Base-by-base conservation (phyloP, 2,888 invertebrate species). In the Cabera pusaria region DNA sequence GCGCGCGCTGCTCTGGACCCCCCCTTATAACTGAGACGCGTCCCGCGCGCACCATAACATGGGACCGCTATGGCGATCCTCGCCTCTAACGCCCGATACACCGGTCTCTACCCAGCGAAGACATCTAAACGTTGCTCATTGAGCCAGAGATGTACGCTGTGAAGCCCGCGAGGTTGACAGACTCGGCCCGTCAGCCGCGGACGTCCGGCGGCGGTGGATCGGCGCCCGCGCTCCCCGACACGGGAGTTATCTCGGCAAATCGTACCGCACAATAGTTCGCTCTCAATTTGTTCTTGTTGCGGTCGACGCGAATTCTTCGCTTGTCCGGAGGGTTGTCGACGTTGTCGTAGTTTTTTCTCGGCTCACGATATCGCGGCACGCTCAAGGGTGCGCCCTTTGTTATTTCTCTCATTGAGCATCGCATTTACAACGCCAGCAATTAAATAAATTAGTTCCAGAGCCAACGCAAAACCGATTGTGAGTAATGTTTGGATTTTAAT, bases 261-360 rank as follows among this genome's bases (percentile, higher is more conserved):
- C 87, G 83, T 80, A 77, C 77, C 76, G 79, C 83, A 83, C 83
- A 85, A 87, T 85, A 82, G 82, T 83, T 83, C 74, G 76, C 77
- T 76, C 73, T 85, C 80, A 86, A 87, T 87, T 86, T 88, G 87
- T 80, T 88, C 85, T 86, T 88, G 76, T 87, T 88, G 85, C 78
- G 76, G 77, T 82, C 77, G 77, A 73, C 62, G 80, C 76, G 73
- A 84, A 84, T 85, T 85, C 86, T 84, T 81, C 65, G 78, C 80
- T 83, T 77, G 79, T 83, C 76, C 73, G 67, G 73, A 77, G 79
- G 77, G 74, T 63, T 72, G 71, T 65, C 59, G 59, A 58, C 43
- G 71, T 72, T 69, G 73, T 77, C 59, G 74, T 79, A 75, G 72
- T 83, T 83, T 84, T 84, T 85, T 83, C 73, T 72, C 60, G 37